These are phyloP conservation scores for Melanerpes aurifrons DNA, from an alignment of 2,113 vertebrate species.

Conservation along the genomic window DNA sequence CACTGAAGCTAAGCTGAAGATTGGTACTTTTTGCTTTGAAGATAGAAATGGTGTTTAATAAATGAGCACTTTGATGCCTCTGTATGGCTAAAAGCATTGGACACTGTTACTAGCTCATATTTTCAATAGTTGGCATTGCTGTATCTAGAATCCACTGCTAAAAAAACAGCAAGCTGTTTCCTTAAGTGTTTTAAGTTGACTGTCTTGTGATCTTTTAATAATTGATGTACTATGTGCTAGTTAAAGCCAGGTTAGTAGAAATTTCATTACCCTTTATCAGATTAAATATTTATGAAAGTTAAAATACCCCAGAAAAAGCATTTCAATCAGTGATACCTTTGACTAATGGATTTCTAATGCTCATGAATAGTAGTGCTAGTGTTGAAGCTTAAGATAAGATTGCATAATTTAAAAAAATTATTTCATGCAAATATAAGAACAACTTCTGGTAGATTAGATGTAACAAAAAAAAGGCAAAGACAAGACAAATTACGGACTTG, in stretches of 20 bases:
- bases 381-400: neutral
- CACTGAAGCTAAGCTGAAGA: neutral
- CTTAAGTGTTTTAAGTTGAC: neutral
- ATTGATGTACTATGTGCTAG: neutral
- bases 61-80: neutral
- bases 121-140: neutral
- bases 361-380: neutral
- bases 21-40: neutral
- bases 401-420: neutral
- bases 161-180: neutral
- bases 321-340: neutral
- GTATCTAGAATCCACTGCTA: neutral
- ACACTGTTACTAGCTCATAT: neutral
- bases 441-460: too few relatives aligned
- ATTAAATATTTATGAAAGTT: constrained; percentile 16
- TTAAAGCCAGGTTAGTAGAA: constrained; percentile 13
- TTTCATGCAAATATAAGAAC: neutral
- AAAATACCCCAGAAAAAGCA: neutral
- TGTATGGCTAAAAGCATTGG: neutral
- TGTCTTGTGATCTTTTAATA: neutral
- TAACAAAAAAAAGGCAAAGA: neutral
- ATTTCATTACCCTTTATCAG: neutral
- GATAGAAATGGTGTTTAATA: neutral
- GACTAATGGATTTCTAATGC: neutral
- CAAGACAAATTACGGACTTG: neutral